Percentiles rank a stretch among this genome's conserved stretches.
Conservation (phyloP, 64 coral and sea anemone species). For the Orbicella faveolata region DNA sequence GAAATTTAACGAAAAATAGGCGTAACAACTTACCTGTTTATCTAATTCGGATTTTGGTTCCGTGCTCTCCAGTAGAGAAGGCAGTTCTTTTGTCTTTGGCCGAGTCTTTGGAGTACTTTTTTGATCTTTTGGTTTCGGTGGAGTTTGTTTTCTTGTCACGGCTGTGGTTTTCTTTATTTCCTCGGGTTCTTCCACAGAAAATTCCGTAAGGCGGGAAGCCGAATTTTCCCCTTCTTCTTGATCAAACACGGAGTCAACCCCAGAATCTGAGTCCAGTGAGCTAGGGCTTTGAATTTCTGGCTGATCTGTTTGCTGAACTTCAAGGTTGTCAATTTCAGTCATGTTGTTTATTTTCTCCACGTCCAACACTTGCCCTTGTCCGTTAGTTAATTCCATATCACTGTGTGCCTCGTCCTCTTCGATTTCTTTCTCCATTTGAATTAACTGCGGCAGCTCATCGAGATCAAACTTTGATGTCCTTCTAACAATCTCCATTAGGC, state of each 20-base stretch:
- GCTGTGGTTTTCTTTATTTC: conserved; percentile 38
- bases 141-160: conserved; percentile 22
- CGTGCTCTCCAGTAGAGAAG: conserved; percentile 68
- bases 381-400: conserved; percentile 49
- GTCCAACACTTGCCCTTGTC: conserved; percentile 67
- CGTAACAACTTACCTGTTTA: conserved; percentile 70
- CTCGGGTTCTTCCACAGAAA: conserved; percentile 39
- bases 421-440: conserved; percentile 93
- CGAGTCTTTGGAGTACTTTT: conserved; percentile 32
- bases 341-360: conserved; percentile 53
- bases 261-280: conserved; percentile 75
- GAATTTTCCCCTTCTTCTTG: conserved; percentile 59
- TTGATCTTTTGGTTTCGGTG: conserved; percentile 39
- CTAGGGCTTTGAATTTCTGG: conserved; percentile 62
- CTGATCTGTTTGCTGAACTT: conserved; percentile 34
- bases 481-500: conserved; percentile 94
- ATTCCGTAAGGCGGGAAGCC: conserved; percentile 48
- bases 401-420: conserved; percentile 74
- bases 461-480: conserved; percentile 75
- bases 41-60: conserved; percentile 86
- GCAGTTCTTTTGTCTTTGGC: conserved; percentile 15
- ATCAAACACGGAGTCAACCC: conserved; percentile 83
- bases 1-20: conserved; percentile 26
- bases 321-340: conserved; percentile 55
- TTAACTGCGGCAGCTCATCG: conserved; percentile 80